phyloP scores from a whole-genome alignment of 2,113 vertebrate genomes.

The Ctenomys sociabilis region DNA sequence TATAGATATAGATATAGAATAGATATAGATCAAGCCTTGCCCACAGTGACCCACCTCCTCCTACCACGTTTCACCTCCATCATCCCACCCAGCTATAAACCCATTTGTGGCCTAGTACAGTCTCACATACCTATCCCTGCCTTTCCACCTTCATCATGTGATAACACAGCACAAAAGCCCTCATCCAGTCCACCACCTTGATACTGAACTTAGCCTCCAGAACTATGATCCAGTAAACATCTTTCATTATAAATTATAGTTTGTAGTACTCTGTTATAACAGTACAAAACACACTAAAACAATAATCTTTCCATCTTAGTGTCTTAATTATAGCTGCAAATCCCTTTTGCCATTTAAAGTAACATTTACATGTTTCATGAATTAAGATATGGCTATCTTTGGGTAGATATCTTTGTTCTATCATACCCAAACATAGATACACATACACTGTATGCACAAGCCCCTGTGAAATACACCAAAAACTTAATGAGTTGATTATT shows the following conservation, averaged over 20 bases:
- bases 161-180: background rate
- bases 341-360: background rate
- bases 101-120: background rate
- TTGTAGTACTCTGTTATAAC: background rate
- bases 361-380: background rate
- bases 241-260: background rate
- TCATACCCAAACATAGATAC: background rate
- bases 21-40: background rate
- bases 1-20: no score
- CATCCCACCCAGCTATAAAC: background rate
- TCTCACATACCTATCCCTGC: background rate
- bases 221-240: background rate
- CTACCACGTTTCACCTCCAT: background rate
- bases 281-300: background rate
- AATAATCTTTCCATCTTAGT: background rate
- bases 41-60: background rate
- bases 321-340: background rate
- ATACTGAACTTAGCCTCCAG: background rate
- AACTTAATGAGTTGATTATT: background rate
- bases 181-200: background rate
- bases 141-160: no score
- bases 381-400: constrained; percentile 26
- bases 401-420: background rate
- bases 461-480: background rate
- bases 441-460: background rate